Base-by-base conservation (phyloP, 2,113 vertebrate genomes). In the Bos javanicus region DNA sequence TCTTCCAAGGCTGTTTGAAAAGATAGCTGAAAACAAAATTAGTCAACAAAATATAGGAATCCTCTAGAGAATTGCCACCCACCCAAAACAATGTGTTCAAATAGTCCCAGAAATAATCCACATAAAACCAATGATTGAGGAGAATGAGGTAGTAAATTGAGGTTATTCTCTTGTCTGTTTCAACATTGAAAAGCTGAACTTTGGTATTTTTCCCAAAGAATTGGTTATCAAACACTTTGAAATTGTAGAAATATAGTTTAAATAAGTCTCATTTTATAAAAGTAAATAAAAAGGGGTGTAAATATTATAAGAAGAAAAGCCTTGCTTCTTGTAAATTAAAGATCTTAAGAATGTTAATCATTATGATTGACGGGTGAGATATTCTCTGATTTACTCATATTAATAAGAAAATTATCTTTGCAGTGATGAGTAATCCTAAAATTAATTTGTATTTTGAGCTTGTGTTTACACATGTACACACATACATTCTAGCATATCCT, bases 381-480 rank as follows among this genome's bases (percentile, higher is more conserved):
- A 3, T 74, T 60, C 33, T 94, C 30, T 85, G 52, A 83, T 83
- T 54, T 95, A 52, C 80, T 92, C 71, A 64, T 78, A 62, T 17
- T 17, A 17, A 14, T 84, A 87, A 92, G 46, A 36, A 39, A 76
- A 60, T 93, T 87, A 48, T 87, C 56, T 80, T 96, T 78, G 43
- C 30, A 83, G 2, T 59, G 50, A 87, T 23, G 84, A 23, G 54
- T 62, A 14, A 81, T 56, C 13, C 28, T 56, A 46, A 86, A 85
- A 91, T 95, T n/a, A 82, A 87, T 90, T 81, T 92, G 14, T 82
- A 28, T 87, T 93, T 95, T 94, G 50, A 81, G 30, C 82, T 62
- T 81, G 30, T 81, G 10, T 84, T 71, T 92, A 62, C 17, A 57
- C 17, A 52, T 10, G 21, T 4, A 81, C 13, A 84, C 54, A 52